phyloP scores from a whole-genome alignment of 2,888 invertebrate species.

The Amiota mariae region DNA sequence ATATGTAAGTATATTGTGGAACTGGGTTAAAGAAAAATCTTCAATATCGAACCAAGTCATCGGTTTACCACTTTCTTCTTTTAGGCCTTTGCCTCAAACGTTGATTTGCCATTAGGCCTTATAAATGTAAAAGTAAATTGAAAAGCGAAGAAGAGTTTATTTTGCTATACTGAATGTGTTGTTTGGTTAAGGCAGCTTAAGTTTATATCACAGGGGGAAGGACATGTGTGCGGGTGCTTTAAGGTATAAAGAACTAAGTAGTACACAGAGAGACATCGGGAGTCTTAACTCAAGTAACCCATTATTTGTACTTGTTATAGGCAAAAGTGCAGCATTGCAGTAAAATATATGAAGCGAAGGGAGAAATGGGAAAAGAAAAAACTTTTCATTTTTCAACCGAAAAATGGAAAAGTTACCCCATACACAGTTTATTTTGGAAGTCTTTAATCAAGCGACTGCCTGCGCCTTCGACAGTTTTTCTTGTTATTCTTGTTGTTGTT shows the following conservation, averaged over 20 bases:
- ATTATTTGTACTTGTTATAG: background rate
- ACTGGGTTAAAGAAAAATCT: slow-evolving; percentile 54
- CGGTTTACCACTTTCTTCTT: slow-evolving; percentile 35
- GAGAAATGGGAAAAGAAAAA: slow-evolving; percentile 2
- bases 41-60: background rate
- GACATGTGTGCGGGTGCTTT: background rate
- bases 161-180: background rate
- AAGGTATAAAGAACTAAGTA: no score
- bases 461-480: background rate
- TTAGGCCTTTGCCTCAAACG: background rate
- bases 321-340: slow-evolving; percentile 9
- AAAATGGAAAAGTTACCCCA: slow-evolving; percentile 11
- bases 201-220: background rate
- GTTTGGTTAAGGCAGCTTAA: slow-evolving; percentile 8
- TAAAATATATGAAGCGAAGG: background rate
- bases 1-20: no score
- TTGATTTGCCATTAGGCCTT: no score
- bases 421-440: slow-evolving; percentile 12
- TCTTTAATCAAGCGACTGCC: slow-evolving; percentile 21
- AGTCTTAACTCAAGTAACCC: no score
- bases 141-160: background rate
- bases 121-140: background rate
- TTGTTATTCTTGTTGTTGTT: background rate
- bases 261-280: no score
- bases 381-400: slow-evolving; percentile 11